Conservation (phyloP, 2,113 vertebrate genomes). For the Apteryx mantelli region DNA sequence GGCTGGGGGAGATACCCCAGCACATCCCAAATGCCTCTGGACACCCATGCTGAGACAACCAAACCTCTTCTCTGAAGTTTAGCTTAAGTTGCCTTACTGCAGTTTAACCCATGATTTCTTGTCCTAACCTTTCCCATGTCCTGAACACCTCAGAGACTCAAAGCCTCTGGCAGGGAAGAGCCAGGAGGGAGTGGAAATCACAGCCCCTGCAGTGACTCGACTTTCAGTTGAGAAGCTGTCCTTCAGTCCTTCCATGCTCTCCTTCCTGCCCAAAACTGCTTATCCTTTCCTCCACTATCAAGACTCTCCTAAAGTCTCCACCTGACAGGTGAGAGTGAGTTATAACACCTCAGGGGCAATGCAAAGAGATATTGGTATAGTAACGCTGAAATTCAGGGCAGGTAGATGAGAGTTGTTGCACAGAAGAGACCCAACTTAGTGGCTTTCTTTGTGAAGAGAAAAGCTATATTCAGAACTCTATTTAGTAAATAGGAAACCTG, state of each 20-base stretch:
- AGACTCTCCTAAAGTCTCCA: background rate
- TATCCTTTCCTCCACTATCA: background rate
- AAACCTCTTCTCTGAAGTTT: background rate
- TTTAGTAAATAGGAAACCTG: too few relatives aligned
- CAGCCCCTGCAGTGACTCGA: background rate
- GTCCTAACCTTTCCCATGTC: fast-evolving
- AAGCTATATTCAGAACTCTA: background rate
- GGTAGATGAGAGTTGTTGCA: background rate
- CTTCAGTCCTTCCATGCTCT: background rate
- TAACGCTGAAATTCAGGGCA: background rate
- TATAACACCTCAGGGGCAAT: background rate
- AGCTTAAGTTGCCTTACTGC: background rate
- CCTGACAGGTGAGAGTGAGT: background rate
- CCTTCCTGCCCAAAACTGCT: background rate
- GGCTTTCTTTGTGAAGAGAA: background rate
- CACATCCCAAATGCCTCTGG: background rate
- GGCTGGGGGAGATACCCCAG: background rate
- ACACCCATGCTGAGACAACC: background rate
- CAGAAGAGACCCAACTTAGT: background rate
- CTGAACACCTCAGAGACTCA: background rate
- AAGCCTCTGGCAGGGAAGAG: background rate
- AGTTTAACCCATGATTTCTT: background rate
- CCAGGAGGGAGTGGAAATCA: background rate
- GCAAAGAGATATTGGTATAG: too few relatives aligned
- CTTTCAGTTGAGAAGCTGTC: background rate